Evolutionary conservation across 2,797 vertebrate genomes (phyloP), one percentile per base, ranked within the genome.

Genomic region (Xyrichtys novacula): DNA sequence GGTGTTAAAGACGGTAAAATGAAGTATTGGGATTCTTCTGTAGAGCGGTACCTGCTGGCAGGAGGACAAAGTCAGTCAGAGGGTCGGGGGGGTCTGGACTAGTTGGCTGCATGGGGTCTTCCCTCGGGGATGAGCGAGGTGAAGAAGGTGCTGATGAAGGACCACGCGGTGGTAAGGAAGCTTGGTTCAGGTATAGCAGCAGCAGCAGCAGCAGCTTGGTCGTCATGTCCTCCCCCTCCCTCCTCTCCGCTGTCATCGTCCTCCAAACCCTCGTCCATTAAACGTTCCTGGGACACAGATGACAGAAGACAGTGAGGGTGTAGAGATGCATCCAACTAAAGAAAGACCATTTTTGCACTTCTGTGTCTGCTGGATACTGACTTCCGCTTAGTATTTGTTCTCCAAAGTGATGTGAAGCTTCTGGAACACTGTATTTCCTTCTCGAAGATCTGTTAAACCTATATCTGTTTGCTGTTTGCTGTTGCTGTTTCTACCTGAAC

Each of bases 51-150:
- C 70, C 68, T 76, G 73, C 46, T 78, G 71, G 55, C 26, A 65
- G 60, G 25, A 57, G 43, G 56, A 44, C 3, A 31, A 47, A 43
- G 53, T 22, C 16, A 28, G 22, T 26, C 5, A 39, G 57, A 39
- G 31, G 31, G 6, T 48, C 17, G 14, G 6, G 44, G 9, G 16
- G n/a, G 48, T 4, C 14, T 2, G 53, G 22, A 48, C 92, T 94
- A 99, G 92, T 98, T 98, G 89, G 94, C 96, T 47, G 94, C 91
- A 23, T 96, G 96, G 53, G 95, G 94, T 69, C 95, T 95, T 40
- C 96, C 96, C 84, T 99, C 97, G 0, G 98, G 98, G 82, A 99
- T 96, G 20, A 99, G 95, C 0, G 98, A 99, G 67, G 96, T 98
- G 88, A 99, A 96, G 92, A 99, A 98, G 49, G 96, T 96, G 84